These are phyloP conservation scores for Epirrhoe alternata DNA, from an alignment of 2,888 invertebrate species.

Conservation along the genomic window DNA sequence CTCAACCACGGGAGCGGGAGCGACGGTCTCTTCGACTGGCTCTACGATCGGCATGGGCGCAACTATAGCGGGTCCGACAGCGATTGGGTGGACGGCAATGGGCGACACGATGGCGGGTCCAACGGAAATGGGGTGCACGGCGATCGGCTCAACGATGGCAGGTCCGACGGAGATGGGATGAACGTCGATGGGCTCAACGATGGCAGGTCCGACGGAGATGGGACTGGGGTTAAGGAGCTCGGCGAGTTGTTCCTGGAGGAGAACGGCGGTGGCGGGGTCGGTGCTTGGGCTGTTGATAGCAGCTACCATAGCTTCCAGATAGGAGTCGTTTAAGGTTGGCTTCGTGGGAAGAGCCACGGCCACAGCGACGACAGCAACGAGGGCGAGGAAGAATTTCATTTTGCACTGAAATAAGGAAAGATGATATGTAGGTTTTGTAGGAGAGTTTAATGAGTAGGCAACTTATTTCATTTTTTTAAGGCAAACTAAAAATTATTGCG, in stretches of 20 bases:
- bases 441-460: no score
- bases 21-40: conserved; percentile 29
- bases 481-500: no score
- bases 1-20: conserved; percentile 36
- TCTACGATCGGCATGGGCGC: conserved; percentile 35
- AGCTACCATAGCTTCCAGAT: conserved; percentile 43
- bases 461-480: no score
- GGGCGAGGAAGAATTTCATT: conserved; percentile 69
- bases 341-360: conserved; percentile 59
- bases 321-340: conserved; percentile 41
- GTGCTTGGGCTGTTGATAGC: conserved; percentile 48
- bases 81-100: conserved; percentile 2
- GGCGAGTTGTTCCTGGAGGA: conserved; percentile 19
- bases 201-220: conserved; percentile 33
- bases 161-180: conserved; percentile 33
- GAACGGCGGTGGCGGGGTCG: conserved; percentile 46
- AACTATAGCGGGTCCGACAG: conserved; percentile 39
- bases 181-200: conserved; percentile 38
- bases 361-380: conserved; percentile 67
- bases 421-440: no score
- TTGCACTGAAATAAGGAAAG: conserved; percentile 49
- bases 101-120: conserved; percentile 50
- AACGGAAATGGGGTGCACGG: conserved; percentile 43
- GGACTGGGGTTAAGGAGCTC: background rate
- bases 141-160: conserved; percentile 36